phyloP scores from a whole-genome alignment of 2,113 vertebrate genomes.

The Mastomys coucha region DNA sequence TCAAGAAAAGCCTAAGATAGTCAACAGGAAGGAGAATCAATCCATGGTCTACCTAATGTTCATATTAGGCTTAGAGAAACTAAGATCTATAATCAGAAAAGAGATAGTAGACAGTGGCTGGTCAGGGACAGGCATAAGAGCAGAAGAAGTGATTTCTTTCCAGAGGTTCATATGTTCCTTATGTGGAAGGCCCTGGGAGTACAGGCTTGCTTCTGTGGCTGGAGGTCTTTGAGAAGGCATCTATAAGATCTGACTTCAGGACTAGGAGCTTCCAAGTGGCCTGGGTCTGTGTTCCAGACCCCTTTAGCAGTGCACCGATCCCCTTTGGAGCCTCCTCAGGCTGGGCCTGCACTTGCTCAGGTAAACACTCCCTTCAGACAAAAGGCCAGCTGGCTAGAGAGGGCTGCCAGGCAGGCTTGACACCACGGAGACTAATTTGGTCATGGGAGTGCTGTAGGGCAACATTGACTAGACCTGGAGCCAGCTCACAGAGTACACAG shows the following conservation, averaged over 20 bases:
- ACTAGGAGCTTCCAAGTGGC: background rate
- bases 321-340: background rate
- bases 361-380: background rate
- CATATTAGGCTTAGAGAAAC: background rate
- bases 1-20: background rate
- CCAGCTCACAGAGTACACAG: background rate
- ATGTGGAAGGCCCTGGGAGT: background rate
- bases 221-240: background rate
- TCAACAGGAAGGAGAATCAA: background rate
- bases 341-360: background rate
- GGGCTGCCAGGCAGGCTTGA: background rate
- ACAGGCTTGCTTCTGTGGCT: background rate
- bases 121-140: background rate
- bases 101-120: background rate
- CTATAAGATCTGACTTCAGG: background rate
- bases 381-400: background rate
- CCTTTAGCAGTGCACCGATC: background rate
- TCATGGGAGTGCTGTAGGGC: background rate
- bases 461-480: background rate
- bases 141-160: background rate
- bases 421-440: background rate
- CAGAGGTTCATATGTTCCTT: background rate
- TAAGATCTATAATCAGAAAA: no score
- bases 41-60: background rate
- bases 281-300: background rate